Base-by-base conservation (phyloP, 2,888 invertebrate species). In the Nemoura dubitans region DNA sequence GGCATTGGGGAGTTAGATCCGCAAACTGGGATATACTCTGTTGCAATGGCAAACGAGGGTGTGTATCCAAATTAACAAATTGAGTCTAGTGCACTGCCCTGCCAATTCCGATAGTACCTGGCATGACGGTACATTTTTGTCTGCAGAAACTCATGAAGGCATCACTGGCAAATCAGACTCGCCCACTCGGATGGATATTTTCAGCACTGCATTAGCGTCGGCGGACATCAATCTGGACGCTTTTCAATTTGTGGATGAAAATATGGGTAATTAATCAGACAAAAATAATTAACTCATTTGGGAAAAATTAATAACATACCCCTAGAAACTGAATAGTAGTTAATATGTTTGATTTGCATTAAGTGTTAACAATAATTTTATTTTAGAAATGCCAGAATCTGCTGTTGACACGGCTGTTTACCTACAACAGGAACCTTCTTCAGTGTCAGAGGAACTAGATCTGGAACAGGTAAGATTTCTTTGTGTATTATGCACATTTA, bases 221-320 rank as follows among this genome's bases (percentile, higher is more conserved):
- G 91, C 93, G 0, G 93, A 93, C 83, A 93, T 93, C 83, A 93
- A 93, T 89, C 90, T 93, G 88, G 93, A 93, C 88, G 92, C 93
- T 89, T 93, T 93, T 90, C 92, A 93, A 88, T 93, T 93, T 89
- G 90, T 93, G 88, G 92, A 93, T 88, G 91, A 92, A 10, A 81
- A 59, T 2, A 16, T 83, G 43, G 83, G 86, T 87, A 76, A 82
- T 81, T 83, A n/a, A 25, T n/a, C n/a, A n/a, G n/a, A n/a, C n/a
- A n/a, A n/a, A n/a, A n/a, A n/a, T n/a, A n/a, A n/a, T n/a, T n/a
- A n/a, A n/a, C n/a, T n/a, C n/a, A n/a, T n/a, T n/a, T n/a, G n/a
- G n/a, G n/a, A n/a, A n/a, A 82, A 6, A 30, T 82, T 29, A 28
- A 82, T 82, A 29, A 82, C 29, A 7, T 14, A 82, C n/a, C n/a